Percentiles rank a stretch among this genome's conserved stretches.
Evolutionary conservation across 2,113 vertebrate genomes (phyloP).

Genomic region (Strigops habroptila): DNA sequence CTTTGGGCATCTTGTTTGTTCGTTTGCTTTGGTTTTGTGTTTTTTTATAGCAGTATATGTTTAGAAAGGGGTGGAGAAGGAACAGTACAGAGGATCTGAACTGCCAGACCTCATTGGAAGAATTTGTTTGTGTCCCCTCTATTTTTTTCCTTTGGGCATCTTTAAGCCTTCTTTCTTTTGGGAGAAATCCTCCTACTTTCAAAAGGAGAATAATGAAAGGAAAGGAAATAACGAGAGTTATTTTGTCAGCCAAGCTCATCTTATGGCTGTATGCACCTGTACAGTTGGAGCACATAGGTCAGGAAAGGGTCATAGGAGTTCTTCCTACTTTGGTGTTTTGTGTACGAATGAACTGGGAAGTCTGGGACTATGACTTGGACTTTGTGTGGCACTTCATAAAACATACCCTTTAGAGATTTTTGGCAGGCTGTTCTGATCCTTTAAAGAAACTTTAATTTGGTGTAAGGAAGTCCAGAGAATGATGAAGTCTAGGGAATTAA

Average conservation of each 20-base stretch:
- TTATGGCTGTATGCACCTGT: not conserved
- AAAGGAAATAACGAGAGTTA: not conserved
- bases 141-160: not conserved
- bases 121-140: not conserved
- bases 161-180: not conserved
- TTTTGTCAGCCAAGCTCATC: not conserved
- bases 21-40: not conserved
- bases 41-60: not conserved
- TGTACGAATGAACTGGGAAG: not conserved
- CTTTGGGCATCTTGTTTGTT: not conserved
- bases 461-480: not conserved
- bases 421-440: not conserved
- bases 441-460: not conserved
- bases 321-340: not conserved
- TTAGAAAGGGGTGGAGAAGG: not conserved
- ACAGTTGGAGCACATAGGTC: not conserved
- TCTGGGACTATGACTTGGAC: not conserved
- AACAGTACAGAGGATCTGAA: not conserved
- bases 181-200: not conserved
- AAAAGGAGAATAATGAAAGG: not conserved
- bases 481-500: not conserved
- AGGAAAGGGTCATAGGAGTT: not conserved
- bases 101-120: not conserved
- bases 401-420: not conserved
- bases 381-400: not conserved